These are phyloP conservation scores for mouse (Mus musculus) DNA, from an alignment of 2,113 vertebrate genomes.

Conservation along the genomic window GRCm39 chr4:111667001-111667500, in stretches of 20 bases:
- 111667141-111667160: not conserved
- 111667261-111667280: not conserved
- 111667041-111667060: not conserved
- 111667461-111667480: not conserved
- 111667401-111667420: not conserved
- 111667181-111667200: not conserved
- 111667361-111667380: too few species aligned
- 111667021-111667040: not conserved
- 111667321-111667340: not conserved
- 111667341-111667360: not conserved
- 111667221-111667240: not conserved
- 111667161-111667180: too few species aligned
- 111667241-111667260: not conserved
- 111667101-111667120: not conserved
- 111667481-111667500: slow-evolving; percentile 33
- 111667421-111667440: not conserved
- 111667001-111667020: not conserved
- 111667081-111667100: not conserved
- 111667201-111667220: not conserved
- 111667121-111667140: not conserved
- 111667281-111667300: not conserved
- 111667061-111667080: not conserved
- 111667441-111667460: not conserved
- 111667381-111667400: not conserved
- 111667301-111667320: not conserved